These are phyloP conservation scores for Eira barbara DNA, from an alignment of 2,113 vertebrate genomes.

Conservation along the genomic window DNA sequence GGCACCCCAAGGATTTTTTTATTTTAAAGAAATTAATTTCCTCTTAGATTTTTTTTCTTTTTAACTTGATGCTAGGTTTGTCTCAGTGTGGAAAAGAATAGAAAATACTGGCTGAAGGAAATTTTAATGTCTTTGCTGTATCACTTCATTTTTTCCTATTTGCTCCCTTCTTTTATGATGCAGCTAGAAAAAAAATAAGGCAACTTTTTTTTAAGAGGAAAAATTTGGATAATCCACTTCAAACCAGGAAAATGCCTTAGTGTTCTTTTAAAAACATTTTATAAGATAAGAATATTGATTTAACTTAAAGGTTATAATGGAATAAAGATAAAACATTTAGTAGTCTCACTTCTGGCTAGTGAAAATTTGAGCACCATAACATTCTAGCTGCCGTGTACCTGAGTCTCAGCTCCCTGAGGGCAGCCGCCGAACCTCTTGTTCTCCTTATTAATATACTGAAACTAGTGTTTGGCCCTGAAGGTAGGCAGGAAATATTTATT, in stretches of 20 bases:
- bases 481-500: neutral
- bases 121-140: neutral
- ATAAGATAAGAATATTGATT: neutral
- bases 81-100: neutral
- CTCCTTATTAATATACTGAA: neutral
- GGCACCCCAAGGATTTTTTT: neutral
- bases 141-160: neutral
- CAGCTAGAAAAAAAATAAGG: neutral
- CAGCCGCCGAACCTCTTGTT: neutral
- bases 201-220: slow-evolving; percentile 16
- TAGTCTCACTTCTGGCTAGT: neutral
- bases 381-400: neutral
- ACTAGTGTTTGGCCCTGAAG: neutral
- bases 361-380: neutral
- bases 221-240: neutral
- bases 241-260: neutral
- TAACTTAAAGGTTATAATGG: neutral
- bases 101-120: neutral
- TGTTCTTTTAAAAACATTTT: neutral
- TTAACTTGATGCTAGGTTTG: neutral
- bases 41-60: neutral
- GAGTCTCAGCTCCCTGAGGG: neutral
- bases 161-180: slow-evolving; percentile 5
- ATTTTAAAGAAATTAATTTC: slow-evolving; percentile 11
- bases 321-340: neutral